A percentile compares a stretch with the other conserved stretches of the same genome.
Evolutionary conservation across 2,888 invertebrate species (phyloP).

Genomic region (Mimas tiliae): DNA sequence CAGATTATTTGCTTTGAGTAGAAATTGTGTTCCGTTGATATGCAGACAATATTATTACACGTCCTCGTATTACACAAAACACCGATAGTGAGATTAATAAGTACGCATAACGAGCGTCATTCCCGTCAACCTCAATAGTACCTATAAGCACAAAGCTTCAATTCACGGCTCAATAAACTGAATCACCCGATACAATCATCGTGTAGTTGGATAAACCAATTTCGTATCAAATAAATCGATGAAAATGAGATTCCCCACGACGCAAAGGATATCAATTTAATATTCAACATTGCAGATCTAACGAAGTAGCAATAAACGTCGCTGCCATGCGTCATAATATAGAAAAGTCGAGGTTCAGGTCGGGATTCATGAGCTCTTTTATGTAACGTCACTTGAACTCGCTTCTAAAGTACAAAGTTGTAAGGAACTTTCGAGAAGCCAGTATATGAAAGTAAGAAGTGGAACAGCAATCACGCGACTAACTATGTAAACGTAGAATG

Average conservation of each 20-base stretch:
- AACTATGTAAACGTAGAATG: constrained; percentile 40
- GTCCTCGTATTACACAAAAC: neutral
- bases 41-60: neutral
- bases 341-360: constrained; percentile 49
- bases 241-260: constrained; percentile 51
- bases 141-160: constrained; percentile 49
- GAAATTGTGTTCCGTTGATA: neutral
- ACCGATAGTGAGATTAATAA: constrained; percentile 22
- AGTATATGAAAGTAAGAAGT: constrained; percentile 63
- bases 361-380: constrained; percentile 61
- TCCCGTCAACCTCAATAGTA: constrained; percentile 34
- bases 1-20: constrained; percentile 32
- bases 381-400: constrained; percentile 65
- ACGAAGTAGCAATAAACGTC: constrained; percentile 50
- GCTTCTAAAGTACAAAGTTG: constrained; percentile 55
- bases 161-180: constrained; percentile 63
- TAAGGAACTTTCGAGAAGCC: constrained; percentile 60
- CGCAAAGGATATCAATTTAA: constrained; percentile 55
- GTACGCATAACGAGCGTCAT: constrained; percentile 9
- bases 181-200: constrained; percentile 62
- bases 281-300: constrained; percentile 50
- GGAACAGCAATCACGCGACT: constrained; percentile 51
- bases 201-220: constrained; percentile 63
- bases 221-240: constrained; percentile 61
- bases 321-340: constrained; percentile 49